These are phyloP conservation scores for Drosophila rufa DNA, from an alignment of 1,140 invertebrate genomes.

Conservation along the genomic window DNA sequence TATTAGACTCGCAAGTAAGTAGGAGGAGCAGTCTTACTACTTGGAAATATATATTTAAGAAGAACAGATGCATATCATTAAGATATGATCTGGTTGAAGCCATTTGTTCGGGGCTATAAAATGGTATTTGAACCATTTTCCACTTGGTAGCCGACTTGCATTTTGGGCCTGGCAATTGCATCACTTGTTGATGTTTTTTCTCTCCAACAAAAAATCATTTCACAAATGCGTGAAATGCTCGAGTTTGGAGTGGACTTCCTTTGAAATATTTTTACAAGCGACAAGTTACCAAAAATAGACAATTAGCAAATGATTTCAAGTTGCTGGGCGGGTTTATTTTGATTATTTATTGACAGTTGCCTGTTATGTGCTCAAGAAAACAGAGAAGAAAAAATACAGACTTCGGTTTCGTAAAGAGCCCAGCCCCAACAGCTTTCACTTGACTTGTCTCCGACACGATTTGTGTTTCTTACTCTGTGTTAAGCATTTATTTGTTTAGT, in stretches of 20 bases:
- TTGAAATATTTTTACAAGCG: constrained; percentile 72
- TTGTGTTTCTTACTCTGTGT: constrained; percentile 38
- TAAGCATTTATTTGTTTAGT: constrained; percentile 74
- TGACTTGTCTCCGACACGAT: constrained; percentile 43
- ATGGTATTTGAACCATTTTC: constrained; percentile 10
- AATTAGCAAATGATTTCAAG: constrained; percentile 63
- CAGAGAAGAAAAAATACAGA: constrained; percentile 38
- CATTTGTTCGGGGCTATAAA: constrained; percentile 26
- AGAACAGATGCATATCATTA: constrained; percentile 24
- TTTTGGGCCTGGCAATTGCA: constrained; percentile 55
- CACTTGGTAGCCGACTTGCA: constrained; percentile 1
- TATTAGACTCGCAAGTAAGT: constrained; percentile 10
- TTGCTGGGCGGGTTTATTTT: constrained; percentile 69
- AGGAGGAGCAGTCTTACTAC: constrained; percentile 18
- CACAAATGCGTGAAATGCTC: constrained; percentile 74
- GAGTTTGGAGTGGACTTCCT: constrained; percentile 49
- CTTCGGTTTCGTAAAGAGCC: constrained; percentile 55
- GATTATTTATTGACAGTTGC: constrained; percentile 81
- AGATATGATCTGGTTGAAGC: constrained; percentile 9
- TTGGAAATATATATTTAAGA: constrained; percentile 24
- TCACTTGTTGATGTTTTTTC: constrained; percentile 39
- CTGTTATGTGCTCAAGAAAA: constrained; percentile 72
- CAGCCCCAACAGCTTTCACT: constrained; percentile 60
- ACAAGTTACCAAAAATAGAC: constrained; percentile 77
- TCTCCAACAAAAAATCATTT: constrained; percentile 51